phyloP scores from a whole-genome alignment of 2,113 vertebrate species.

The Mola mola region DNA sequence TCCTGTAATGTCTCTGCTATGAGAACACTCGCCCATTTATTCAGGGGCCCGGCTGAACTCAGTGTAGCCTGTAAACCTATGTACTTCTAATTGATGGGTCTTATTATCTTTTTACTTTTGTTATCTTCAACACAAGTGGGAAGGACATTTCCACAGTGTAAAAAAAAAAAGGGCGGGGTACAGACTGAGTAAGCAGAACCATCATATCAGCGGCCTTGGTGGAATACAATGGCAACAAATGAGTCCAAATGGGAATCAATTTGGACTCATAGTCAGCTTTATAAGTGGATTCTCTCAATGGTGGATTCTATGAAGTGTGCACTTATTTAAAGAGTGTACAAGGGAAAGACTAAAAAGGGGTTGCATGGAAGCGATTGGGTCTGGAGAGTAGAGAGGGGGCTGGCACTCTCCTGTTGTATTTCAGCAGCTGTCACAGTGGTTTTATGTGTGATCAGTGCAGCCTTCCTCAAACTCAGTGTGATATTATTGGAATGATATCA shows the following conservation, averaged over 20 bases:
- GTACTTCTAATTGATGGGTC: constrained; percentile 25
- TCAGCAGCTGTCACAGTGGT: constrained; percentile 27
- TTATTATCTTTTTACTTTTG: constrained; percentile 29
- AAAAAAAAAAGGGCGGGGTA: constrained; percentile 75
- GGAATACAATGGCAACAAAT: constrained; percentile 76
- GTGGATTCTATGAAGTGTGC: constrained; percentile 68
- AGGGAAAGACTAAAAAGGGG: constrained; percentile 40
- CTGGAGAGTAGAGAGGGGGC: constrained; percentile 13
- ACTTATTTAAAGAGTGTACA: constrained; percentile 69
- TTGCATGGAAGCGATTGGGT: constrained; percentile 51
- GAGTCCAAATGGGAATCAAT: constrained; percentile 71
- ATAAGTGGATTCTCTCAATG: constrained; percentile 69
- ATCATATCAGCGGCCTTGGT: constrained; percentile 72
- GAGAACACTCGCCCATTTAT: background rate
- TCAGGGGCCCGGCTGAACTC: constrained; percentile 9
- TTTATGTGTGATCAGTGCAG: no score
- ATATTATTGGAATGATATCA: no score
- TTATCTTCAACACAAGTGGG: constrained; percentile 56
- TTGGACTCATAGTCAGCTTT: constrained; percentile 51
- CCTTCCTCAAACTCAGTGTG: no score
- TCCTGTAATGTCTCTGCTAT: background rate
- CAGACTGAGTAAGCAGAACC: constrained; percentile 67
- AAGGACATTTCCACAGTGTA: constrained; percentile 67
- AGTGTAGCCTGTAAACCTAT: no score
- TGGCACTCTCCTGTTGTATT: no score